Conservation (phyloP, 2,797 vertebrate genomes). For the Tamandua tetradactyla region DNA sequence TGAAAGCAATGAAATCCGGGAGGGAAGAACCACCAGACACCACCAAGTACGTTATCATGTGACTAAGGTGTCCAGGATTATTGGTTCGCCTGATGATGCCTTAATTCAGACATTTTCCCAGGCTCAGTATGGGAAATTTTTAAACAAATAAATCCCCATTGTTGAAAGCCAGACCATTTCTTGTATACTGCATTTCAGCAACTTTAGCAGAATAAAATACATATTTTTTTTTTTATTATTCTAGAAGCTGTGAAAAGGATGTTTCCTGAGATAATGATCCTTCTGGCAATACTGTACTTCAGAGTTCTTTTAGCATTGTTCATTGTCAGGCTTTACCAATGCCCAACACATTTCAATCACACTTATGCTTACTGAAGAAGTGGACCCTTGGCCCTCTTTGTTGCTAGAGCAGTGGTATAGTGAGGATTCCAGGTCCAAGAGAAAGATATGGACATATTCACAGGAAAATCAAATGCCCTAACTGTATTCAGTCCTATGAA, state of each 20-base stretch:
- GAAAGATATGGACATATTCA: not conserved
- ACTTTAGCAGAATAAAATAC: no score
- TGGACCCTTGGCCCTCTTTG: not conserved
- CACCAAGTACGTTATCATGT: no score
- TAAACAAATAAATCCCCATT: no score
- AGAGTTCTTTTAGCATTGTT: not conserved
- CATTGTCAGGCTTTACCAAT: not conserved
- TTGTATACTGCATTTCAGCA: no score
- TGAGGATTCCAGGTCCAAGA: not conserved
- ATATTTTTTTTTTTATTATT: not conserved
- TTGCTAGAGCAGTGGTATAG: fast-evolving
- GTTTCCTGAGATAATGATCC: not conserved
- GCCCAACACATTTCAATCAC: not conserved
- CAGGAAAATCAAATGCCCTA: not conserved
- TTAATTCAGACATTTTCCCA: no score
- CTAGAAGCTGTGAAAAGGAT: not conserved
- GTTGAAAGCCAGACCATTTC: no score
- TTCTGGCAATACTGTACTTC: not conserved
- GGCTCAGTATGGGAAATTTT: no score
- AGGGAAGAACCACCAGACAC: no score
- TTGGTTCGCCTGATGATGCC: no score
- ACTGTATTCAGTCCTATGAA: not conserved
- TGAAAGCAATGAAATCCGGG: no score
- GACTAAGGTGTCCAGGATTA: no score
- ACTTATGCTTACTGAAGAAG: not conserved